A percentile compares a stretch with the other conserved stretches of the same genome.
Conservation (phyloP, 2,888 invertebrate species). For the Drosophila tripunctata region DNA sequence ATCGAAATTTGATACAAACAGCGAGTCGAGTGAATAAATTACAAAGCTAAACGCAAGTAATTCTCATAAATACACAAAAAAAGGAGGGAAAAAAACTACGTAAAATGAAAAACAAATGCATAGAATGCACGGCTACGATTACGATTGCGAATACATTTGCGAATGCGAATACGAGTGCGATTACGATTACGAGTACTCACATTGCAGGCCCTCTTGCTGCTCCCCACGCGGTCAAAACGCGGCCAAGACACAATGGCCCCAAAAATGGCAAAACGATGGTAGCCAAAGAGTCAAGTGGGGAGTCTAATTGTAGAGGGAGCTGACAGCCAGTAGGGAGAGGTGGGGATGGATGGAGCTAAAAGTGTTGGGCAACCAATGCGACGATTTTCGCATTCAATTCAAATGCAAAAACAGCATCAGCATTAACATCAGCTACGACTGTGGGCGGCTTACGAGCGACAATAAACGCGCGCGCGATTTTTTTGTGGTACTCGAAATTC, state of each 20-base stretch:
- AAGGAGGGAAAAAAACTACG: neutral
- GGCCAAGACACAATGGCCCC: constrained; percentile 53
- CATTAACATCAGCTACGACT: constrained; percentile 10
- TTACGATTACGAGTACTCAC: constrained; percentile 14
- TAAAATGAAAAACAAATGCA: constrained; percentile 47
- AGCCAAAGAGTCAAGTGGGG: constrained; percentile 8
- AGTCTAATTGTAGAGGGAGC: neutral
- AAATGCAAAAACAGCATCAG: constrained; percentile 37
- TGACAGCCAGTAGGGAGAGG: neutral
- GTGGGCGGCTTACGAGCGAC: constrained; percentile 58
- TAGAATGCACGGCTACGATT: constrained; percentile 44
- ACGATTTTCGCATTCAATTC: constrained; percentile 52
- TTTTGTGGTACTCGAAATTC: neutral
- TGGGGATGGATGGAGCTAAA: neutral
- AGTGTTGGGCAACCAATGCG: constrained; percentile 30
- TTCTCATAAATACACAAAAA: constrained; percentile 40
- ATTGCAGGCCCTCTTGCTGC: constrained; percentile 25
- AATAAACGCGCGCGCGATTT: constrained; percentile 37
- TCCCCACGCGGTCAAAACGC: constrained; percentile 42
- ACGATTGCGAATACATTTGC: constrained; percentile 15
- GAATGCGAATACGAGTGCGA: constrained; percentile 11
- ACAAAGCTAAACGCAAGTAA: constrained; percentile 58
- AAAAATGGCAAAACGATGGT: constrained; percentile 39
- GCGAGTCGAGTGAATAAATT: constrained; percentile 55
- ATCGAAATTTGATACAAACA: constrained; percentile 62